These are phyloP conservation scores for Zapornia atra DNA, from an alignment of 2,113 vertebrate species.

Conservation along the genomic window DNA sequence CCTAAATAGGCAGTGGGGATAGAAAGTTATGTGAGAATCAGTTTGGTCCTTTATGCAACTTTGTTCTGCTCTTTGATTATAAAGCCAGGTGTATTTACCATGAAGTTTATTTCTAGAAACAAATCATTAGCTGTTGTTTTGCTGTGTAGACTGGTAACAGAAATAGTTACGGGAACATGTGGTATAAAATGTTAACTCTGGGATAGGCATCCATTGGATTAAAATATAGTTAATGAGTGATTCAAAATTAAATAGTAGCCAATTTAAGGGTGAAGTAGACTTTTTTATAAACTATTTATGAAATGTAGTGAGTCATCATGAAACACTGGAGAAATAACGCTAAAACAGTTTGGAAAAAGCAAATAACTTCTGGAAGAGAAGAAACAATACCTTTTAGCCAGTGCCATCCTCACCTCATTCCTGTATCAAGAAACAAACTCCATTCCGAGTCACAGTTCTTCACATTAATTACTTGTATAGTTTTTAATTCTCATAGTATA, in stretches of 20 bases:
- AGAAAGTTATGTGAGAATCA: background rate
- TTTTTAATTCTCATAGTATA: background rate
- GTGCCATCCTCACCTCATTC: background rate
- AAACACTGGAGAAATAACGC: background rate
- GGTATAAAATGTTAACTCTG: background rate
- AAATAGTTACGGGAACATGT: background rate
- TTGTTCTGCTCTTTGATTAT: background rate
- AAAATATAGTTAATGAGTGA: background rate
- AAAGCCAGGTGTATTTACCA: background rate
- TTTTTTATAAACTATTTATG: background rate
- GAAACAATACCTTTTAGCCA: background rate
- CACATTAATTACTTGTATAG: background rate
- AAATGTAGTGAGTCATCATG: background rate
- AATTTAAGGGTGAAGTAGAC: background rate
- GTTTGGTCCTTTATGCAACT: background rate
- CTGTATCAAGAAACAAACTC: background rate
- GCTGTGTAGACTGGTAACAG: background rate
- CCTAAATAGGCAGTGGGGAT: background rate
- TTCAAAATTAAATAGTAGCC: conserved; percentile 1
- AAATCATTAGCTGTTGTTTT: background rate
- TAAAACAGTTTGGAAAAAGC: background rate
- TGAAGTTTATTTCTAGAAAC: background rate
- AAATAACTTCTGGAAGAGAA: background rate
- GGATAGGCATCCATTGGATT: background rate
- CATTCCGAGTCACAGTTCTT: background rate